These are phyloP conservation scores for Caenorhabditis auriculariae DNA, from an alignment of 2,888 invertebrate genomes.

Conservation along the genomic window DNA sequence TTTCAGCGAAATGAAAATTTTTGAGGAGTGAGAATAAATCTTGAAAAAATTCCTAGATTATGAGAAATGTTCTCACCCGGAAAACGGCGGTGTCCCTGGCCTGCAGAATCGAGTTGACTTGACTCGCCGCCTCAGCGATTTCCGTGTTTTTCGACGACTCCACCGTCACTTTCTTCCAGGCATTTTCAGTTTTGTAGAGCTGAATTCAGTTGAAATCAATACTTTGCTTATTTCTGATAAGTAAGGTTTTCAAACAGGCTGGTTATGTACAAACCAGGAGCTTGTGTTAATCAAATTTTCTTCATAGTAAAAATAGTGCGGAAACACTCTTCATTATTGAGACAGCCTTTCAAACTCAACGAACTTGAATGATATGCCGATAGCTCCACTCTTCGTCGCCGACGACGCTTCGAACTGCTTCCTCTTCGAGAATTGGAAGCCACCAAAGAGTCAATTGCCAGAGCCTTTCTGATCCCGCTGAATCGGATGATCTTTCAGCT, in stretches of 20 bases:
- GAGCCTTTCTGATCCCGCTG: no score
- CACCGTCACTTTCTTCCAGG: constrained; percentile 18
- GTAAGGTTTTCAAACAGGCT: no score
- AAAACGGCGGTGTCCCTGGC: constrained; percentile 21
- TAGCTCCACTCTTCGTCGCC: constrained; percentile 25
- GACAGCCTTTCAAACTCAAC: not conserved
- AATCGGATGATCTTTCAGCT: no score
- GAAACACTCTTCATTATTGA: not conserved
- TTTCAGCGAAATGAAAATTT: no score
- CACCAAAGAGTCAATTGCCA: constrained; percentile 28
- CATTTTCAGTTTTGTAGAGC: constrained; percentile 19
- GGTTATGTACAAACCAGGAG: no score
- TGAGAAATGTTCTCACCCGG: constrained; percentile 7
- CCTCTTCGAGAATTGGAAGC: constrained; percentile 15
- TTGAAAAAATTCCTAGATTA: not conserved
- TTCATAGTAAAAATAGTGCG: no score
- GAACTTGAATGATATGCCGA: constrained; percentile 8
- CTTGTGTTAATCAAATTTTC: no score
- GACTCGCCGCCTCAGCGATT: constrained; percentile 13
- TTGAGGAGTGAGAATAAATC: no score
- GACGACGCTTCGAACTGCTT: constrained; percentile 10
- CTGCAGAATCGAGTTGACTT: constrained; percentile 19
- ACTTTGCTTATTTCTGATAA: no score
- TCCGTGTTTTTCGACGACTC: constrained; percentile 11
- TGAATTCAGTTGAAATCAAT: no score